Evolutionary conservation across 2,888 invertebrate species (phyloP).

Genomic region (Andricus curvator): DNA sequence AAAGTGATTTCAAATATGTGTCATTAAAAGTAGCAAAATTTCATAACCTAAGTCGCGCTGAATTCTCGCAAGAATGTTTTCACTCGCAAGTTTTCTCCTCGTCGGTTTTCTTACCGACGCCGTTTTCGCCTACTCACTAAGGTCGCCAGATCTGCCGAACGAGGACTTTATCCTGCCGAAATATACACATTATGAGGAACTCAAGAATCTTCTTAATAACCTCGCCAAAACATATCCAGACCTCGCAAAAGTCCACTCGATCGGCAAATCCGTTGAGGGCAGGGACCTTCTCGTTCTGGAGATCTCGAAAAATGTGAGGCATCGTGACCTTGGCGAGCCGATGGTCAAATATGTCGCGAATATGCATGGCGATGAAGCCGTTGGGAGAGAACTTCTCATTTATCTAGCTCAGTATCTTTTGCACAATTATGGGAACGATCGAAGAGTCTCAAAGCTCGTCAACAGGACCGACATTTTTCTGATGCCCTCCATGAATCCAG

Average conservation of each 20-base stretch:
- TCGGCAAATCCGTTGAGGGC: slow-evolving; percentile 92
- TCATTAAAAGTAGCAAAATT: not conserved
- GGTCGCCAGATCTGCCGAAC: slow-evolving; percentile 36
- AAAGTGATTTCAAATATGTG: not conserved
- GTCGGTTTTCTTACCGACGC: slow-evolving; percentile 2
- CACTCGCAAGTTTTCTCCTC: not conserved
- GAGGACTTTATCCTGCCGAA: slow-evolving; percentile 69
- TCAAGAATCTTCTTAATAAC: slow-evolving; percentile 83
- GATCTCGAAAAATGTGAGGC: slow-evolving; percentile 85
- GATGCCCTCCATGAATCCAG: slow-evolving; percentile 98
- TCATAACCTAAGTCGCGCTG: not conserved
- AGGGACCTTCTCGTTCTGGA: slow-evolving; percentile 91
- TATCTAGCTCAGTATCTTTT: slow-evolving; percentile 92
- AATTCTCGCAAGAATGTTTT: slow-evolving; percentile 5
- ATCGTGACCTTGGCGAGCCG: slow-evolving; percentile 85
- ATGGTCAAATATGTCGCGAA: slow-evolving; percentile 97
- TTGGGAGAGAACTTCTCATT: slow-evolving; percentile 91
- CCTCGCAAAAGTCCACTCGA: slow-evolving; percentile 85
- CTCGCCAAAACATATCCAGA: slow-evolving; percentile 84
- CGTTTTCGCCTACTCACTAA: slow-evolving; percentile 16
- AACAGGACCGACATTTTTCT: slow-evolving; percentile 94
- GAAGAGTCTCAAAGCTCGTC: slow-evolving; percentile 87
- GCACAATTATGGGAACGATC: slow-evolving; percentile 85
- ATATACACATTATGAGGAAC: slow-evolving; percentile 86
- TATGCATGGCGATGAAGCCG: slow-evolving; percentile 97